phyloP scores from a whole-genome alignment of 2,113 vertebrate genomes.

The Aptenodytes forsteri region DNA sequence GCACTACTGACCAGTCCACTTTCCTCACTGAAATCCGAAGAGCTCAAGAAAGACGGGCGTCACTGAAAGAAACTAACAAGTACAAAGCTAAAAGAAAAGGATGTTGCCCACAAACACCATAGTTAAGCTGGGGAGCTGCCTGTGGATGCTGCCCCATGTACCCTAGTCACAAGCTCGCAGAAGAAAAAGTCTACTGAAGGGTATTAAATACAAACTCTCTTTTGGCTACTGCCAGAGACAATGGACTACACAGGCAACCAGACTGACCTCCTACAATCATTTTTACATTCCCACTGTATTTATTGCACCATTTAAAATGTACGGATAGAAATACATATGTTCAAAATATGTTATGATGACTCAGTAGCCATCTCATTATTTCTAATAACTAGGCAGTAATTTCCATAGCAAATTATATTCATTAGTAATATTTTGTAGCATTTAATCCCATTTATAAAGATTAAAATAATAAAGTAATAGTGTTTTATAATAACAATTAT shows the following conservation, averaged over 20 bases:
- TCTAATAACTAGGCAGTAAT: neutral
- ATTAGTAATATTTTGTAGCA: neutral
- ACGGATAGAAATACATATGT: neutral
- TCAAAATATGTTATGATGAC: neutral
- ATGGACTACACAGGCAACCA: neutral
- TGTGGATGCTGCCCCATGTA: neutral
- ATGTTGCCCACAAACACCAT: neutral
- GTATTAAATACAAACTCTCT: neutral
- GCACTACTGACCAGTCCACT: neutral
- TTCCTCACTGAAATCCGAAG: neutral
- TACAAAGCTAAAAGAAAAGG: neutral
- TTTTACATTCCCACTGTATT: neutral
- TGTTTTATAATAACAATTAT: neutral
- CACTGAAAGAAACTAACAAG: neutral
- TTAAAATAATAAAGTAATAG: conserved; percentile 16
- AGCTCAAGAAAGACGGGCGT: neutral
- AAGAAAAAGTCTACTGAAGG: neutral
- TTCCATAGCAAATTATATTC: neutral
- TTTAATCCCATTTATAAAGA: neutral
- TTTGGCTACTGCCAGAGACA: neutral
- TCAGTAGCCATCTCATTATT: neutral
- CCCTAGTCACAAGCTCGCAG: neutral
- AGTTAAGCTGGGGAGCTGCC: neutral
- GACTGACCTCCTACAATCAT: neutral
- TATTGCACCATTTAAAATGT: neutral